Evolutionary conservation across 2,888 invertebrate genomes (phyloP).

Genomic region (Thereva unica): DNA sequence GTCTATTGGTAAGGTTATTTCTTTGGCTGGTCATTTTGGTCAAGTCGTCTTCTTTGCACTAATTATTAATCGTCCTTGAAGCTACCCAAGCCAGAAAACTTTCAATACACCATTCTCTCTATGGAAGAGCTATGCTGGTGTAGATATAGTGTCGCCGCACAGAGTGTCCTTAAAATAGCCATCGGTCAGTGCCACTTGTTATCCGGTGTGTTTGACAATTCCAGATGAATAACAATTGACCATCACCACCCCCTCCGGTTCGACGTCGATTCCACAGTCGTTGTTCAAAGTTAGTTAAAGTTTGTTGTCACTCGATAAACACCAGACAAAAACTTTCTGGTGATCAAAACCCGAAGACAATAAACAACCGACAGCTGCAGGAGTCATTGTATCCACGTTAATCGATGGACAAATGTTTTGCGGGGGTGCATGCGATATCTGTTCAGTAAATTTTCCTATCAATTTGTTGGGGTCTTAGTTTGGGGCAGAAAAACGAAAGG

Average conservation of each 20-base stretch:
- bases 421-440: slow-evolving; percentile 9
- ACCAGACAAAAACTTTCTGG: slow-evolving; percentile 33
- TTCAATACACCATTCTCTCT: no score
- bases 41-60: no score
- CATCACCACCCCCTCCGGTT: not conserved
- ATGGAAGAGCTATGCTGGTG: no score
- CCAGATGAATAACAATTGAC: slow-evolving; percentile 33
- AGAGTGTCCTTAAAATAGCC: slow-evolving; percentile 6
- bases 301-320: slow-evolving; percentile 36
- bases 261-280: not conserved
- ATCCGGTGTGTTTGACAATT: slow-evolving; percentile 35
- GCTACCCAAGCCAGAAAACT: no score
- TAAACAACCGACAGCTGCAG: slow-evolving; percentile 29
- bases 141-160: no score
- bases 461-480: no score
- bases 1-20: no score
- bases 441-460: slow-evolving; percentile 21
- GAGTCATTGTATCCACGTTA: slow-evolving; percentile 13
- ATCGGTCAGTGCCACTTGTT: slow-evolving; percentile 28
- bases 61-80: no score
- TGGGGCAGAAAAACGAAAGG: no score
- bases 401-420: slow-evolving; percentile 14
- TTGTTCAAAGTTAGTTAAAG: slow-evolving; percentile 18
- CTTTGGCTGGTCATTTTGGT: no score
- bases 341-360: slow-evolving; percentile 28